These are phyloP conservation scores for Mastacembelus armatus DNA, from an alignment of 2,797 vertebrate species.

Conservation along the genomic window DNA sequence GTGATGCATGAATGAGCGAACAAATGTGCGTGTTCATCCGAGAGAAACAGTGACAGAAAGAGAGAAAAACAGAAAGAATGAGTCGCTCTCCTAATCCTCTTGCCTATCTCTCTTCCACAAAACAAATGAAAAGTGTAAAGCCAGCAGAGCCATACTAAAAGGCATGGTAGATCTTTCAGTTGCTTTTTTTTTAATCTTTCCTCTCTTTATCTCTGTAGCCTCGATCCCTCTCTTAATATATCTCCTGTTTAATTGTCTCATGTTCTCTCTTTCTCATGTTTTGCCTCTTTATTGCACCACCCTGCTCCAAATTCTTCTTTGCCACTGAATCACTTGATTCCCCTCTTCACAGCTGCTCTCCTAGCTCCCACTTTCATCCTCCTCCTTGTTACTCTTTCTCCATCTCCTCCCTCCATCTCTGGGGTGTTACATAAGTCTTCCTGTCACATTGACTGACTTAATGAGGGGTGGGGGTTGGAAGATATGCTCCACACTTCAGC, in stretches of 20 bases:
- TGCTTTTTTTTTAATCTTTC: constrained; percentile 65
- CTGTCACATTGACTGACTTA: constrained; percentile 88
- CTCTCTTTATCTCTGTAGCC: constrained; percentile 45
- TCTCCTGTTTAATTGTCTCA: constrained; percentile 63
- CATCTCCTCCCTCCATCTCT: constrained; percentile 81
- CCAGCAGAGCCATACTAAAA: constrained; percentile 84
- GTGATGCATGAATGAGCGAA: constrained; percentile 22
- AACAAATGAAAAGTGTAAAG: constrained; percentile 89
- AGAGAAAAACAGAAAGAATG: constrained; percentile 58
- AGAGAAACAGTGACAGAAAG: constrained; percentile 25
- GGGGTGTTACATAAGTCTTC: constrained; percentile 82
- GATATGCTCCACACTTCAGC: constrained; percentile 70
- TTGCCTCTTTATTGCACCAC: constrained; percentile 48
- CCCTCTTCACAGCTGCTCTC: constrained; percentile 59
- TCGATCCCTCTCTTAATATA: constrained; percentile 42
- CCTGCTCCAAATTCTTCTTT: constrained; percentile 44
- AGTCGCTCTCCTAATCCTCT: constrained; percentile 82
- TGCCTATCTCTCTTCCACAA: constrained; percentile 83
- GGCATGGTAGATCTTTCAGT: constrained; percentile 78
- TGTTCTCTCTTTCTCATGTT: constrained; percentile 44
- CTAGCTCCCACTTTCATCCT: constrained; percentile 68
- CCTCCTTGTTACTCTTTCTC: constrained; percentile 73
- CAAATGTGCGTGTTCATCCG: constrained; percentile 23
- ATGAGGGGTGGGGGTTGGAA: constrained; percentile 73
- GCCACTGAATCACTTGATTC: constrained; percentile 36